phyloP scores from a whole-genome alignment of 2,113 vertebrate genomes.

The Ailurus styani region DNA sequence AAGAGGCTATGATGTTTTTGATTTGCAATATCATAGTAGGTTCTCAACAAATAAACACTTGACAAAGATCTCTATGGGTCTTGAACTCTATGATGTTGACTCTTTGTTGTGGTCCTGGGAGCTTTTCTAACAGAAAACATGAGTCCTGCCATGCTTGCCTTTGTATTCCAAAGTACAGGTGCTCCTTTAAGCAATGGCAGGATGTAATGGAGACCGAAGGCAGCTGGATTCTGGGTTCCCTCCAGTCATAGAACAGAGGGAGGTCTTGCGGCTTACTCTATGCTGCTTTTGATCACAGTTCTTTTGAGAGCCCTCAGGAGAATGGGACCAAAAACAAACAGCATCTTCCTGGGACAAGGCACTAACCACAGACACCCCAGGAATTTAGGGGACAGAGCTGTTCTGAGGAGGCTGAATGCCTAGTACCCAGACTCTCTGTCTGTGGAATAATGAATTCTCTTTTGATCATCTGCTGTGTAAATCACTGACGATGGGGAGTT shows the following conservation, averaged over 20 bases:
- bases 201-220: background rate
- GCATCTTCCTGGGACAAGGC: background rate
- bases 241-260: background rate
- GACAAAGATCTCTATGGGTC: background rate
- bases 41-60: background rate
- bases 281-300: background rate
- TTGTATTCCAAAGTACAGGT: background rate
- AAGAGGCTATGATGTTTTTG: background rate
- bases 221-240: background rate
- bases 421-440: constrained; percentile 38
- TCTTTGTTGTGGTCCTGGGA: background rate
- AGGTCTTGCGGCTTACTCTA: background rate
- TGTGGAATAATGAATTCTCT: constrained; percentile 77
- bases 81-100: background rate
- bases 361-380: background rate
- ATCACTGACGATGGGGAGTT: constrained; percentile 79
- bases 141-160: background rate
- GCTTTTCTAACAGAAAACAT: background rate
- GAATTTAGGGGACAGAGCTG: background rate
- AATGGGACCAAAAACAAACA: background rate
- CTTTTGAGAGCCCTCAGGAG: background rate
- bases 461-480: constrained; percentile 81
- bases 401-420: background rate
- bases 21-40: background rate
- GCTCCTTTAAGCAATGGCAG: background rate